Conservation (phyloP, 1,140 invertebrate genomes). For the Calephelis virginiensis region DNA sequence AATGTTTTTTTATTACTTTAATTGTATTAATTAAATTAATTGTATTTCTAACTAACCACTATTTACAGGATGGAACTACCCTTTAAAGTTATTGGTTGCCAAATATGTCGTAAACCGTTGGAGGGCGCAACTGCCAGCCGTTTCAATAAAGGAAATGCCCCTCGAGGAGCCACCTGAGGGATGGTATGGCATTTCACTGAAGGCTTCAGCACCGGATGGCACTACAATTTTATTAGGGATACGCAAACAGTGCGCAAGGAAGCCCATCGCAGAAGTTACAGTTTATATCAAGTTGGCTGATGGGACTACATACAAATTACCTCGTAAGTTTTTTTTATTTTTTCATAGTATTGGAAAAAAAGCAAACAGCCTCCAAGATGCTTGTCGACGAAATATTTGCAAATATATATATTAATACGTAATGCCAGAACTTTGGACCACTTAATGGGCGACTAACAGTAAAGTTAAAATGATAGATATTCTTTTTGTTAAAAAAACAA, state of each 20-base stretch:
- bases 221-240: constrained; percentile 65
- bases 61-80: constrained; percentile 68
- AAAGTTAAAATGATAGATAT: too few relatives aligned
- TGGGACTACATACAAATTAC: constrained; percentile 72
- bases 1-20: too few relatives aligned
- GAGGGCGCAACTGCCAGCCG: constrained; percentile 42
- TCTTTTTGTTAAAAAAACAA: too few relatives aligned
- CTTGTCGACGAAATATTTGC: too few relatives aligned
- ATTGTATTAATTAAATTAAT: too few relatives aligned
- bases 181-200: constrained; percentile 58
- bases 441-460: too few relatives aligned
- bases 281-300: constrained; percentile 71
- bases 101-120: constrained; percentile 53
- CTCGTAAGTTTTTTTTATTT: constrained; percentile 59
- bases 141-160: constrained; percentile 38
- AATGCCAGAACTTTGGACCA: too few relatives aligned
- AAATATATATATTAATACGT: too few relatives aligned
- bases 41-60: too few relatives aligned
- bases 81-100: constrained; percentile 56
- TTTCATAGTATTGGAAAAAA: too few relatives aligned
- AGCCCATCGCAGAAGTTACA: constrained; percentile 61
- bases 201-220: constrained; percentile 65
- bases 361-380: too few relatives aligned
- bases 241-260: constrained; percentile 46
- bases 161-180: constrained; percentile 38